A percentile compares a stretch with the other conserved stretches of the same genome.
Conservation (phyloP, 2,113 vertebrate genomes). For the Protobothrops flavoviridis region DNA sequence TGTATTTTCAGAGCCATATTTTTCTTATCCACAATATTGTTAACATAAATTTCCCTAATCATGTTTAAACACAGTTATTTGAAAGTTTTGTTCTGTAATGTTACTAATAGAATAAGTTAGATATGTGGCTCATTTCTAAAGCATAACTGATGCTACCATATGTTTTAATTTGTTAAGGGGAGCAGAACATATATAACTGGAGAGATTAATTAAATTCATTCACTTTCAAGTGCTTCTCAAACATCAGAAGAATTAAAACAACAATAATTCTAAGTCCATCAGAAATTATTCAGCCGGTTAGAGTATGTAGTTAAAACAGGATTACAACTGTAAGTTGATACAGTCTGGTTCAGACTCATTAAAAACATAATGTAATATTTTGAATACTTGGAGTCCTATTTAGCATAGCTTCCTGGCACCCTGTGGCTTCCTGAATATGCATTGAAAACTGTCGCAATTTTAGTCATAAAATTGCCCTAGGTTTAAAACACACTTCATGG, state of each 20-base stretch:
- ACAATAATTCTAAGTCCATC: not conserved
- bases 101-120: not conserved
- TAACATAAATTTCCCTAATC: slow-evolving; percentile 17
- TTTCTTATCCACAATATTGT: not conserved
- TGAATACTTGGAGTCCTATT: not conserved
- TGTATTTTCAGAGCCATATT: not conserved
- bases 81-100: not conserved
- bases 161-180: slow-evolving; percentile 4
- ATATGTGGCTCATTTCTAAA: not conserved
- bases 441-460: too few relatives aligned
- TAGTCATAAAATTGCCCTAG: too few relatives aligned
- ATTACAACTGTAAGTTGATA: not conserved
- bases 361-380: not conserved
- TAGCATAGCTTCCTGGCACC: too few relatives aligned
- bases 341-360: not conserved
- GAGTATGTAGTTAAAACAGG: not conserved
- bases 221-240: slow-evolving; percentile 2
- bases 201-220: slow-evolving; percentile 10
- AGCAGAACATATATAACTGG: not conserved
- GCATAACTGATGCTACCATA: not conserved
- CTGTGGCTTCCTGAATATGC: too few relatives aligned
- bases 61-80: slow-evolving; percentile 2
- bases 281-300: not conserved
- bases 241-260: slow-evolving; percentile 1
- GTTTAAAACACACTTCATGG: not conserved